phyloP scores from a whole-genome alignment of 1,140 invertebrate species.

The Radopholus similis region DNA sequence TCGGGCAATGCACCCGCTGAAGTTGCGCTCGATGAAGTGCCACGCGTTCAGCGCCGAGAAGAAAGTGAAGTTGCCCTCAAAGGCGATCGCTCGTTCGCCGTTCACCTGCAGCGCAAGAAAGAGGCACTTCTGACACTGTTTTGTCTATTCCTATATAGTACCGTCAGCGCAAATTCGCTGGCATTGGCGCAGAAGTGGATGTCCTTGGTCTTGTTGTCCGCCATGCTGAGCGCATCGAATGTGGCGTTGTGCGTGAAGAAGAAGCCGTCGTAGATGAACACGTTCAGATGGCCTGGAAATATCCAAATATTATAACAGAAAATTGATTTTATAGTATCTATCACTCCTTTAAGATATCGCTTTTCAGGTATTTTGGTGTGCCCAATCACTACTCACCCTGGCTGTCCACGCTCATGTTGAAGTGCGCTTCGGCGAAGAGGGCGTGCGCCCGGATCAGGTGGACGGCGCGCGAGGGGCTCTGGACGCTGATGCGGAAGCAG shows the following conservation, averaged over 20 bases:
- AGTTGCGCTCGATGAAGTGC: conserved; percentile 42
- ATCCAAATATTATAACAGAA: not conserved
- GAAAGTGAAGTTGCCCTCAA: conserved; percentile 56
- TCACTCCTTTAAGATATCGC: not conserved
- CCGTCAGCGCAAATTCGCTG: conserved; percentile 27
- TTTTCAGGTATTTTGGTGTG: no score
- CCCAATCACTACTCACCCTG: conserved; percentile 28
- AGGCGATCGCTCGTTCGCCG: conserved; percentile 38
- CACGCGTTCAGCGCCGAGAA: conserved; percentile 49
- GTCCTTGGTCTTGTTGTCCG: conserved; percentile 51
- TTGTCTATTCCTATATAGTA: conserved; percentile 17
- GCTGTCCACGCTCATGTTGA: conserved; percentile 47
- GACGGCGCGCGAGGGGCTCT: conserved; percentile 41
- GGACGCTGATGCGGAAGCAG: conserved; percentile 54
- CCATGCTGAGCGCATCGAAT: conserved; percentile 30
- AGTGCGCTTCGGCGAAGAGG: conserved; percentile 55
- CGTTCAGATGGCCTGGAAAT: conserved; percentile 43
- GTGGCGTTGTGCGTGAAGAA: conserved; percentile 51
- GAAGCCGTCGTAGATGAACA: conserved; percentile 56
- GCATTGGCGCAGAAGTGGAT: conserved; percentile 49
- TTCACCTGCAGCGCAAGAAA: conserved; percentile 33
- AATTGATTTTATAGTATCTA: conserved; percentile 1
- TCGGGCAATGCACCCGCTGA: conserved; percentile 19
- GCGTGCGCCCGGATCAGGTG: conserved; percentile 37
- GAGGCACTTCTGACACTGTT: no score